Conservation (phyloP, 2,113 vertebrate species). For the Murina feae region DNA sequence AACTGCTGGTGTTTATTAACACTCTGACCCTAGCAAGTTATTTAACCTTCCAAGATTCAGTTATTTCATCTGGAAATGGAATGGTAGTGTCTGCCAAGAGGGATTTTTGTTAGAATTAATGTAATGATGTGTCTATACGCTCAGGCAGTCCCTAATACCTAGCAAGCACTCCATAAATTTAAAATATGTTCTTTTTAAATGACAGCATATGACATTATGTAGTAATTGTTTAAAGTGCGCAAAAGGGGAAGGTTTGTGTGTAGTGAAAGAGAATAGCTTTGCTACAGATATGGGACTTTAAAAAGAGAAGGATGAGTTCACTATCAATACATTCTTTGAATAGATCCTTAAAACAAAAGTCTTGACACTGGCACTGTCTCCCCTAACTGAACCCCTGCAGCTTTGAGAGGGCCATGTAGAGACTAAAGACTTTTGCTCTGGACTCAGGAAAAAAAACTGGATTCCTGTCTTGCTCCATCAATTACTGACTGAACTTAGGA, state of each 20-base stretch:
- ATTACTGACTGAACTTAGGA: neutral
- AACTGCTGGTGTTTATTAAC: neutral
- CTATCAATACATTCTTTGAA: neutral
- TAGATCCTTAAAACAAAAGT: neutral
- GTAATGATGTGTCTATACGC: neutral
- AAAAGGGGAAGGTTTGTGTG: neutral
- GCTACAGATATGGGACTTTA: neutral
- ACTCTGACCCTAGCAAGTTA: neutral
- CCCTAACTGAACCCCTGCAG: neutral
- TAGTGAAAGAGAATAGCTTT: neutral
- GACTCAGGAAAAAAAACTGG: neutral
- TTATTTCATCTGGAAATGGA: neutral
- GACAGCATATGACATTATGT: neutral
- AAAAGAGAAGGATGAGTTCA: neutral
- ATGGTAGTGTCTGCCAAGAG: neutral
- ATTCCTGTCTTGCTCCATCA: neutral
- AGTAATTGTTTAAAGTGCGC: neutral
- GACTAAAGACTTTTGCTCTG: neutral
- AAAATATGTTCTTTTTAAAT: neutral
- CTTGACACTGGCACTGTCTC: neutral
- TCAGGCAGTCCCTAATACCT: neutral
- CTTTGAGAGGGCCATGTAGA: neutral
- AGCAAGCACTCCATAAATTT: neutral
- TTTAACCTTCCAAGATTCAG: neutral
- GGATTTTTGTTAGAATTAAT: slow-evolving; percentile 2